Base-by-base conservation (phyloP, 2,797 vertebrate genomes). In the Trachops cirrhosus region DNA sequence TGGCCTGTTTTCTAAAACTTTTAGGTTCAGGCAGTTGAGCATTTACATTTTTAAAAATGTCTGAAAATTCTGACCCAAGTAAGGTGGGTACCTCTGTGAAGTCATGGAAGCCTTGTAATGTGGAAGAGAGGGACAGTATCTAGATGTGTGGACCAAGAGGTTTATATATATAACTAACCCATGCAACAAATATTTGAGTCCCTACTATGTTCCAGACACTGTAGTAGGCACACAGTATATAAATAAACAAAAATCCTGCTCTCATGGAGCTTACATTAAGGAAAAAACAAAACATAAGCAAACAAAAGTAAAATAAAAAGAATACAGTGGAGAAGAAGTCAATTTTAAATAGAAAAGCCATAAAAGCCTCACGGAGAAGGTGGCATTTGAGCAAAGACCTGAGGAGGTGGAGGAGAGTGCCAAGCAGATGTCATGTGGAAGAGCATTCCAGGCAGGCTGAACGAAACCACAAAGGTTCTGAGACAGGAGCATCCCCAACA, bases 11-110 rank as follows among this genome's bases (percentile, higher is more conserved):
- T 70, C 82, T 74, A 46, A 95, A 91, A 89, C 39, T 54, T 37
- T 74, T 64, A 90, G 50, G 46, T 87, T 89, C 78, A 91, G 67
- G 52, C 52, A 39, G 3, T 93, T 86, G 88, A 79, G 18, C 59
- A 32, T 89, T 89, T 74, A 75, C 18, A 34, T 77, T 91, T 91
- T 84, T 67, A 92, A 90, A 86, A 44, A 74, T 93, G 73, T 73
- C 70, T 89, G 85, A 71, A 82, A 85, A 75, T 87, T 83, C 78
- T 94, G 62, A 82, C 44, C 59, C 73, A 64, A 19, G 10, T 75
- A 86, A 84, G 48, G 68, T 78, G n/a, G 75, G 3, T 78, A 24
- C 24, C 59, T 96, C 67, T 89, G 24, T 67, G 34, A 86, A 88
- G 80, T 94, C 24, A 73, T 6, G 4, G 62, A 71, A 91, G n/a